Base-by-base conservation (phyloP, 2,113 vertebrate species). In the Zosterops pallidus region DNA sequence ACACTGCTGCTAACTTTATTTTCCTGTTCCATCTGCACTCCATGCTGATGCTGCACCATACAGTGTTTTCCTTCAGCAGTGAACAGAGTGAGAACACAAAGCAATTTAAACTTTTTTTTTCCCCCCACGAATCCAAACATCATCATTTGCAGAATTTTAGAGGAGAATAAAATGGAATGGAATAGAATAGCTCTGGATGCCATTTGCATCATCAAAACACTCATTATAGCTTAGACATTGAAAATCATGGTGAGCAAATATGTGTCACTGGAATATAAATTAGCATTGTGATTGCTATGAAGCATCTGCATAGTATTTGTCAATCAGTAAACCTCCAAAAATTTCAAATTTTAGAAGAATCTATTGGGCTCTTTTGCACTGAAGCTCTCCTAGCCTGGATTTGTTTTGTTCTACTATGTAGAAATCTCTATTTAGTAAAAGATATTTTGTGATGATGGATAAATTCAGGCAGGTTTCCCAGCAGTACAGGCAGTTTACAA, bases 121-220 rank as follows among this genome's bases (percentile, higher is more conserved):
- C 0, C 3, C 14, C 11, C 49, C 22, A 20, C 5, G 1, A 47
- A 88, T 90, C 56, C 74, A 33, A 74, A 59, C 83, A 74, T 63
- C 49, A 37, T 55, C 67, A 56, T 93, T 94, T 93, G 44, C 64
- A 86, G 52, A 75, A 74, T 80, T 90, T 80, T 50, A 82, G 41
- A 52, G 42, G 1, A 69, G 35, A 83, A 72, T 25, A n/a, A 47
- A 80, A 68, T 8, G 14, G n/a, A 87, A 88, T 19, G 46, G 57
- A 72, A 69, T 28, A 83, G 52, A 69, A 79, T 31, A 77, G 55
- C 41, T 47, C 59, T 81, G 71, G 42, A 67, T 90, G 82, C 64
- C 68, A 89, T 67, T 92, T 93, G 76, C 52, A 90, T 81, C 49
- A 92, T 53, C 83, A 88, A 93, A 93, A 95, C 72, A 83, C 47